Conservation (phyloP, 2,113 vertebrate genomes). For the Tringa solitaria region DNA sequence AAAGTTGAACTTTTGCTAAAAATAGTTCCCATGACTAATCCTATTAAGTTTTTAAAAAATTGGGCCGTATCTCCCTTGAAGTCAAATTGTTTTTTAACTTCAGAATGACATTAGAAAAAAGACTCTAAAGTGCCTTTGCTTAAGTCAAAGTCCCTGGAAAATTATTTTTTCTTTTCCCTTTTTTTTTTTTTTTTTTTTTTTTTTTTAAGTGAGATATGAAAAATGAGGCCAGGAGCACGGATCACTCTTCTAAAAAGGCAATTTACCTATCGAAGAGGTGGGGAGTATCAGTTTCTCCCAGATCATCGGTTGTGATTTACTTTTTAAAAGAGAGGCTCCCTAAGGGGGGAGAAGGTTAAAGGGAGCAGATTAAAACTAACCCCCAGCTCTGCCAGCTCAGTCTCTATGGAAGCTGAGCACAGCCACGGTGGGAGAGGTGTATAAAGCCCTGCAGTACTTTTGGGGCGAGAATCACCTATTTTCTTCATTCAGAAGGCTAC, state of each 20-base stretch:
- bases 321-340: neutral
- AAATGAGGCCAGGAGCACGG: slow-evolving; percentile 37
- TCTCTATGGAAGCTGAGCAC: neutral
- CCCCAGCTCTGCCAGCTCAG: neutral
- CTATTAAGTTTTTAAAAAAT: slow-evolving; percentile 81
- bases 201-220: slow-evolving; percentile 59
- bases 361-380: neutral
- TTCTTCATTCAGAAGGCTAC: neutral
- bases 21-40: slow-evolving; percentile 93
- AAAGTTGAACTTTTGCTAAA: slow-evolving; percentile 96
- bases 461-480: neutral
- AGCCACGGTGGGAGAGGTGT: neutral
- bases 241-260: slow-evolving; percentile 21
- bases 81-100: slow-evolving; percentile 76
- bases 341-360: neutral
- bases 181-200: neutral
- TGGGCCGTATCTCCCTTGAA: slow-evolving; percentile 76
- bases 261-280: slow-evolving; percentile 42
- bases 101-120: slow-evolving; percentile 65
- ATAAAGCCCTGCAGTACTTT: neutral
- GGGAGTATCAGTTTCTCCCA: slow-evolving; percentile 34
- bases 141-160: slow-evolving; percentile 47
- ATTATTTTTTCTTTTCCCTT: neutral
- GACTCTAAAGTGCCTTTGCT: slow-evolving; percentile 59
- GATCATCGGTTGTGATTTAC: neutral